These are phyloP conservation scores for Caenorhabditis zanzibari DNA, from an alignment of 2,888 invertebrate species.

Conservation along the genomic window DNA sequence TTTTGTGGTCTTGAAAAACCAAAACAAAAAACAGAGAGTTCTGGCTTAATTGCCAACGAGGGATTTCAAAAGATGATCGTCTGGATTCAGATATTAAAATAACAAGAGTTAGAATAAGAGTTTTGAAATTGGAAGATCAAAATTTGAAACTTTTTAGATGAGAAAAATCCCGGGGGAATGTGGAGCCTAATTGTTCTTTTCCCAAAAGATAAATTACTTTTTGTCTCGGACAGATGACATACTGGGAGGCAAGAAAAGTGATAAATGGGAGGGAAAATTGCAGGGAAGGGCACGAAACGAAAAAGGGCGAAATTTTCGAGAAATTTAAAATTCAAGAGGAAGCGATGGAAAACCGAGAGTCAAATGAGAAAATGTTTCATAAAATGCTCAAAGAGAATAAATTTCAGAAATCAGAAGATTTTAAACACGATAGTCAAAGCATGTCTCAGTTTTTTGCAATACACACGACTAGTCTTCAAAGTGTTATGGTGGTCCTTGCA, in stretches of 20 bases:
- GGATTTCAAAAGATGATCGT: conserved; percentile 18
- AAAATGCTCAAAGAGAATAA: not conserved
- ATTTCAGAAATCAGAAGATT: not conserved
- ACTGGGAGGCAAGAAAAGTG: conserved; percentile 24
- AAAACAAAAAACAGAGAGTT: conserved; percentile 8
- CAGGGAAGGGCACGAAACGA: not conserved
- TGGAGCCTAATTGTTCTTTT: conserved; percentile 23
- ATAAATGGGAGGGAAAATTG: not conserved
- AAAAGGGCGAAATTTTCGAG: conserved; percentile 1
- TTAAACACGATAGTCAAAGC: not conserved
- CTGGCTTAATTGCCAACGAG: conserved; percentile 18
- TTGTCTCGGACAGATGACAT: conserved; percentile 28
- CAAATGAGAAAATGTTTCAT: too few relatives aligned
- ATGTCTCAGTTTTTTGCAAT: not conserved
- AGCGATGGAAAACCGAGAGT: not conserved
- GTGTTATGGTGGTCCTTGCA: conserved; percentile 21
- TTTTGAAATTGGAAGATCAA: not conserved
- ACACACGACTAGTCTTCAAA: conserved; percentile 11
- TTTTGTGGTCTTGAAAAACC: not conserved
- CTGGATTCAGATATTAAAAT: conserved; percentile 4
- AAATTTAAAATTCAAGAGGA: not conserved
- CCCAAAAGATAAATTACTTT: conserved; percentile 25
- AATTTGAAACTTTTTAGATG: conserved; percentile 14
- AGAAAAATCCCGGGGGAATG: conserved; percentile 12
- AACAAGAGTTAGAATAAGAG: not conserved